Percentiles rank a stretch among this genome's conserved stretches.
Evolutionary conservation across 1,140 invertebrate species (phyloP).

Genomic region (Leptopilina boulardi): DNA sequence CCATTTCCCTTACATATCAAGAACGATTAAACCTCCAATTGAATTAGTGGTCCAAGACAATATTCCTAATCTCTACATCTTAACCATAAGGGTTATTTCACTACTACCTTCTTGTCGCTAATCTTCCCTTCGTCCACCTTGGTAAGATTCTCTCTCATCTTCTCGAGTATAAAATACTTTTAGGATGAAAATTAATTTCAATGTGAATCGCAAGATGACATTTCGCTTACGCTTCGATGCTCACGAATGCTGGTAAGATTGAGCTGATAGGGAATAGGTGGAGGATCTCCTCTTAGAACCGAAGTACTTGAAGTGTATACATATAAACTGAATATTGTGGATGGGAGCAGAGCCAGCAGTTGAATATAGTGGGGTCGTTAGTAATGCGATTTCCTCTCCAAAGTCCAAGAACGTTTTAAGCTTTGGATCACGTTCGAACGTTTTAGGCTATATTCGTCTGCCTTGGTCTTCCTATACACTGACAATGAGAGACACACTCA

Average conservation of each 20-base stretch:
- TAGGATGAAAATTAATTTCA: slow-evolving; percentile 63
- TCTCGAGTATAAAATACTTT: slow-evolving; percentile 53
- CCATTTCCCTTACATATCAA: too few species aligned
- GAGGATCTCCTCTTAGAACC: slow-evolving; percentile 62
- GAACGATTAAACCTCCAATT: too few species aligned
- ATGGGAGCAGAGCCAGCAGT: slow-evolving; percentile 36
- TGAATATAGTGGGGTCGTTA: slow-evolving; percentile 37
- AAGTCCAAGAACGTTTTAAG: slow-evolving; percentile 69
- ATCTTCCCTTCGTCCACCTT: slow-evolving; percentile 4
- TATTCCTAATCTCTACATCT: background rate
- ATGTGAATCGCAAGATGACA: slow-evolving; percentile 60
- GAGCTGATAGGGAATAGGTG: slow-evolving; percentile 57
- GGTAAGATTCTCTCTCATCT: background rate
- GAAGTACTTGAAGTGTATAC: slow-evolving; percentile 49
- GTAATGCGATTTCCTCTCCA: slow-evolving; percentile 66
- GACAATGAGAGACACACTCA: slow-evolving; percentile 48
- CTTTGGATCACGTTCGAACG: slow-evolving; percentile 67
- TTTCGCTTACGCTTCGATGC: slow-evolving; percentile 57
- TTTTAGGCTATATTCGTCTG: slow-evolving; percentile 44
- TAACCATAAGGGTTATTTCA: background rate
- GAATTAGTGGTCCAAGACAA: too few species aligned
- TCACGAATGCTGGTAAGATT: slow-evolving; percentile 68
- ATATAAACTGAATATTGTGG: slow-evolving; percentile 57
- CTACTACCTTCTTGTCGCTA: background rate
- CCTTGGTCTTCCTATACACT: too few species aligned